phyloP scores from a whole-genome alignment of 1,140 invertebrate species.

The Bombus pyrosoma region DNA sequence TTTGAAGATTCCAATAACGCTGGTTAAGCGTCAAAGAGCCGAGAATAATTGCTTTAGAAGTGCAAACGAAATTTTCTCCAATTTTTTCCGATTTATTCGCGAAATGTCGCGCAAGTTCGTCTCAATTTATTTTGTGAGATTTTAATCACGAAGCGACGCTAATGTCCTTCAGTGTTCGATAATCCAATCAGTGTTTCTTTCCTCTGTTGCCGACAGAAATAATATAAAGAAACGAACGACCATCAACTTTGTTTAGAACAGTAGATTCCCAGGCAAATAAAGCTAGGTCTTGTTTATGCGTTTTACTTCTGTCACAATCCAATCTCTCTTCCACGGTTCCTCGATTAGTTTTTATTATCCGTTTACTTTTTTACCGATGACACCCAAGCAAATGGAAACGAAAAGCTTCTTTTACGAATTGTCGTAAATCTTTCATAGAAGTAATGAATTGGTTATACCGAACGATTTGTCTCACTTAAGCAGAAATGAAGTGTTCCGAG shows the following conservation, averaged over 20 bases:
- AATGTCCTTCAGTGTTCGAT: not conserved
- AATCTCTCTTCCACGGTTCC: not conserved
- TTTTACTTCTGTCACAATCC: not conserved
- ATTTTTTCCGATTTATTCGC: too few species aligned
- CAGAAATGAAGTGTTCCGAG: not conserved
- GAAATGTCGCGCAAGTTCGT: not conserved
- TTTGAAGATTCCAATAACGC: not conserved
- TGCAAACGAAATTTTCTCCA: not conserved
- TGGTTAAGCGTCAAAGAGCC: not conserved
- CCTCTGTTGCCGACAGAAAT: too few species aligned
- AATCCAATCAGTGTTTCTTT: not conserved
- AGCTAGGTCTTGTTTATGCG: not conserved
- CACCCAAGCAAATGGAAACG: not conserved
- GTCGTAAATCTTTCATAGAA: not conserved
- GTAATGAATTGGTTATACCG: not conserved
- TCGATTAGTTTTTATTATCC: constrained; percentile 27
- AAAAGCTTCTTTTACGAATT: not conserved
- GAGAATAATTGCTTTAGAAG: not conserved
- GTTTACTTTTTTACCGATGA: not conserved
- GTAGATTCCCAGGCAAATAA: not conserved
- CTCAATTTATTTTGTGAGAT: not conserved
- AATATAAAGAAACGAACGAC: not conserved
- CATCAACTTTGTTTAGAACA: not conserved
- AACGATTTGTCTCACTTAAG: not conserved
- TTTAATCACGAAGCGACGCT: not conserved